Evolutionary conservation across 2,113 vertebrate species (phyloP).

Genomic region (Limanda limanda): DNA sequence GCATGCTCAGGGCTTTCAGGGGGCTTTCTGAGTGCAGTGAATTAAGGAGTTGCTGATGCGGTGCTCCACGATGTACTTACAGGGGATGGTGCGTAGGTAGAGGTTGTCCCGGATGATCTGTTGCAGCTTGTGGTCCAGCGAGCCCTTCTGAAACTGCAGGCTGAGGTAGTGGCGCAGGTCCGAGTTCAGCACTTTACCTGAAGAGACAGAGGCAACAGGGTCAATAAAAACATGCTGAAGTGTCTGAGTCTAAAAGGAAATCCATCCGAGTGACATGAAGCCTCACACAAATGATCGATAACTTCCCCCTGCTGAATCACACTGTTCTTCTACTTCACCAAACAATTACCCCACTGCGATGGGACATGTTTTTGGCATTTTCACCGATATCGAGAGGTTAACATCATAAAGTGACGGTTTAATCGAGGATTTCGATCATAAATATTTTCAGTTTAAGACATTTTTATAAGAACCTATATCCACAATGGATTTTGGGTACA

Average conservation of each 20-base stretch:
- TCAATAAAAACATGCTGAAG: constrained; percentile 39
- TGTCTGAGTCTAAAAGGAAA: constrained; percentile 21
- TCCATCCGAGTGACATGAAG: constrained; percentile 35
- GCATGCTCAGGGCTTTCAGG: not conserved
- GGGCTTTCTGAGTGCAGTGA: not conserved
- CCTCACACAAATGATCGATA: constrained; percentile 28
- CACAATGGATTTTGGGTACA: no score
- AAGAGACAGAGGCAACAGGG: constrained; percentile 50
- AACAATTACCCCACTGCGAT: not conserved
- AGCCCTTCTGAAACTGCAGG: constrained; percentile 98
- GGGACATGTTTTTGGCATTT: not conserved
- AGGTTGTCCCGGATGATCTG: constrained; percentile 99
- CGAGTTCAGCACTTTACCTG: constrained; percentile 98
- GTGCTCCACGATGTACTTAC: constrained; percentile 82
- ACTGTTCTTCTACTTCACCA: constrained; percentile 4
- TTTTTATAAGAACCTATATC: no score
- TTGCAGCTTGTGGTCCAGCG: constrained; percentile 96
- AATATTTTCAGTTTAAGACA: no score
- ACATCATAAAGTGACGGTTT: not conserved
- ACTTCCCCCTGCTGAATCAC: constrained; percentile 1
- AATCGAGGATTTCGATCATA: no score
- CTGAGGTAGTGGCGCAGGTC: constrained; percentile 98
- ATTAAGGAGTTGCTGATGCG: not conserved
- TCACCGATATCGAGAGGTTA: not conserved
- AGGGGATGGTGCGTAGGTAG: constrained; percentile 97